Conservation (phyloP, 2,888 invertebrate species). For the Acrobasis repandana region DNA sequence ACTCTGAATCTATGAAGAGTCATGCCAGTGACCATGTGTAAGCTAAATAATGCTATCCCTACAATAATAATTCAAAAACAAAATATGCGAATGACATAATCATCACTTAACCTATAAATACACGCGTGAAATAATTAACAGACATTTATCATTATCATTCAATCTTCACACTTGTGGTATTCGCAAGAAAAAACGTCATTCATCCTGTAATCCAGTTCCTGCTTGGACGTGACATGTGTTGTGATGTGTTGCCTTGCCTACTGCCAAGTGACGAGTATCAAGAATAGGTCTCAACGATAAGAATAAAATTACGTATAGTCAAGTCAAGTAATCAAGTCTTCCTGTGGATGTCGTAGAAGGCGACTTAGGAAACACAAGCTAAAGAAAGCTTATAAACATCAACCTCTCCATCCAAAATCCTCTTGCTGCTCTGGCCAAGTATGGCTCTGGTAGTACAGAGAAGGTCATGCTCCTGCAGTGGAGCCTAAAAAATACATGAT, state of each 20-base stretch:
- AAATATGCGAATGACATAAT: neutral
- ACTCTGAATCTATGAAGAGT: no score
- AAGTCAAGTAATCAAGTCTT: neutral
- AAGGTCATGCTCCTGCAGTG: no score
- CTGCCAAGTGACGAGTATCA: neutral
- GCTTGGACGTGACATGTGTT: conserved; percentile 16
- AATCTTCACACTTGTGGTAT: conserved; percentile 12
- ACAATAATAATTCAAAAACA: neutral
- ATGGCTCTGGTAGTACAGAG: no score
- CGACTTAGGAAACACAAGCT: no score
- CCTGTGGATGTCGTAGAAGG: no score
- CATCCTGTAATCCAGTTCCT: conserved; percentile 19
- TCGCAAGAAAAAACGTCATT: conserved; percentile 15
- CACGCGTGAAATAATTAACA: conserved; percentile 6
- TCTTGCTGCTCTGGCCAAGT: no score
- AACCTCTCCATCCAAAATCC: no score
- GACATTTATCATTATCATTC: conserved; percentile 17
- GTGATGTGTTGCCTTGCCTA: conserved; percentile 10
- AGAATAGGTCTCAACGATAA: no score
- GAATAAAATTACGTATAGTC: neutral
- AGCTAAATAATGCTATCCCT: no score
- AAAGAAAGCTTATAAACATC: no score
- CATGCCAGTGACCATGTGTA: no score
- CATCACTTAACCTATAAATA: neutral
- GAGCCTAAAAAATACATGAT: no score